phyloP scores from a whole-genome alignment of 2,113 vertebrate species.

The Leiothrix lutea region DNA sequence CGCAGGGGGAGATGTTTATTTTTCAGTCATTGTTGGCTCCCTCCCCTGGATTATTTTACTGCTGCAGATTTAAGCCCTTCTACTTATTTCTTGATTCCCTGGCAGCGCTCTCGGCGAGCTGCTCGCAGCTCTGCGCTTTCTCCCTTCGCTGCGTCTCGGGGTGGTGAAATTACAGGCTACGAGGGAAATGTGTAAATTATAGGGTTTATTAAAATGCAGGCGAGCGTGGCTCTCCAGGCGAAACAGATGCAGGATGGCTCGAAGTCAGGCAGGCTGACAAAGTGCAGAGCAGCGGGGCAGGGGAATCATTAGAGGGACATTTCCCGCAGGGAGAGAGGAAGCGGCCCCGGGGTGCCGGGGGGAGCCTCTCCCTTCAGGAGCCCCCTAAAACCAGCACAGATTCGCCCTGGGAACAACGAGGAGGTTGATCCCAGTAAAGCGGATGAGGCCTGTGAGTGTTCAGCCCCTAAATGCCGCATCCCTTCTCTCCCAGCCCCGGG shows the following conservation, averaged over 20 bases:
- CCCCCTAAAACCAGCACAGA: not conserved
- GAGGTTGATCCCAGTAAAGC: rapidly evolving
- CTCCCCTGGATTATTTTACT: constrained; percentile 68
- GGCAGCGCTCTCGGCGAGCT: constrained; percentile 20
- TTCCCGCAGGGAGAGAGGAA: constrained; percentile 53
- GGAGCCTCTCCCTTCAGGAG: not conserved
- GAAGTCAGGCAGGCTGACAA: constrained; percentile 45
- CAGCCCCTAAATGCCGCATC: rapidly evolving
- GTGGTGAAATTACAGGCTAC: constrained; percentile 67
- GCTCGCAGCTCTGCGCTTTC: constrained; percentile 61
- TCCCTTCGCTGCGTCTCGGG: constrained; percentile 29
- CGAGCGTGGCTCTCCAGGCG: constrained; percentile 33
- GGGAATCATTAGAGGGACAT: constrained; percentile 43
- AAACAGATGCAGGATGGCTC: constrained; percentile 57
- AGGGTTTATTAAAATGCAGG: constrained; percentile 64
- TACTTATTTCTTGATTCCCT: constrained; percentile 45
- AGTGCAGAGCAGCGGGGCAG: constrained; percentile 51
- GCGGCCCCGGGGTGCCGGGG: not conserved
- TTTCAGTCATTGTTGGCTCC: constrained; percentile 69
- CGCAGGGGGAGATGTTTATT: constrained; percentile 65
- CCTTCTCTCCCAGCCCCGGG: rapidly evolving
- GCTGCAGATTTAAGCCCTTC: constrained; percentile 51
- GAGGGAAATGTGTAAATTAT: constrained; percentile 75
- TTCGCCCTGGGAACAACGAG: not conserved
- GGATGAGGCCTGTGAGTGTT: not conserved